Conservation (phyloP, 2,888 invertebrate species). For the Drosophila villosipedis region DNA sequence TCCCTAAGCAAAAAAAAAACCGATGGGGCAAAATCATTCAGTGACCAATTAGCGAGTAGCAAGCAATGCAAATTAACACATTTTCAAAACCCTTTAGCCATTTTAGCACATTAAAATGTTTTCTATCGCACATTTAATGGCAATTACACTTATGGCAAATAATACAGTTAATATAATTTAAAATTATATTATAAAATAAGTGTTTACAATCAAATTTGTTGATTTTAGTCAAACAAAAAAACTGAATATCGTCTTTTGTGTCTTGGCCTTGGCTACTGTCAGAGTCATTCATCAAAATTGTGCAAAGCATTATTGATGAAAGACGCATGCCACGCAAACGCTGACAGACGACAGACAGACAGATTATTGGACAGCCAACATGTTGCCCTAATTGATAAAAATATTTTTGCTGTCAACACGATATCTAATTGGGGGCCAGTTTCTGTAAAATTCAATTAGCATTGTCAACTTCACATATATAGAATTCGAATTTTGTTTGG, state of each 20-base stretch:
- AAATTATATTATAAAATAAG: background rate
- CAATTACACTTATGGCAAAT: background rate
- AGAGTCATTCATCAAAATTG: conserved; percentile 42
- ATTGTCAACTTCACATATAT: conserved; percentile 27
- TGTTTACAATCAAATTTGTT: background rate
- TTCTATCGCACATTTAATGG: conserved; percentile 1
- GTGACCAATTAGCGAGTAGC: conserved; percentile 29
- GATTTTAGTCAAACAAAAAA: no score
- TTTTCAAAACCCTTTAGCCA: conserved; percentile 23
- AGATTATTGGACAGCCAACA: conserved; percentile 21
- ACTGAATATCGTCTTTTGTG: background rate
- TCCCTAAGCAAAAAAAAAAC: background rate
- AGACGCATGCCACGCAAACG: conserved; percentile 41
- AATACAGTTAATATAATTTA: background rate
- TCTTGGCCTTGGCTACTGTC: conserved; percentile 38
- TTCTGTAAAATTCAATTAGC: conserved; percentile 45
- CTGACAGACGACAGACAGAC: conserved; percentile 25
- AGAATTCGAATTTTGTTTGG: conserved; percentile 14
- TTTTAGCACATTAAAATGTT: conserved; percentile 45
- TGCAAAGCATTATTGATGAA: conserved; percentile 47
- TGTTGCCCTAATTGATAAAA: conserved; percentile 64
- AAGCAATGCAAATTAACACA: conserved; percentile 32
- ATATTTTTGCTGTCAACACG: conserved; percentile 66
- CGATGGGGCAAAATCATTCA: conserved; percentile 3
- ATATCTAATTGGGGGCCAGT: conserved; percentile 26